Base-by-base conservation (phyloP, 2,113 vertebrate genomes). In the Gadus chalcogrammus region DNA sequence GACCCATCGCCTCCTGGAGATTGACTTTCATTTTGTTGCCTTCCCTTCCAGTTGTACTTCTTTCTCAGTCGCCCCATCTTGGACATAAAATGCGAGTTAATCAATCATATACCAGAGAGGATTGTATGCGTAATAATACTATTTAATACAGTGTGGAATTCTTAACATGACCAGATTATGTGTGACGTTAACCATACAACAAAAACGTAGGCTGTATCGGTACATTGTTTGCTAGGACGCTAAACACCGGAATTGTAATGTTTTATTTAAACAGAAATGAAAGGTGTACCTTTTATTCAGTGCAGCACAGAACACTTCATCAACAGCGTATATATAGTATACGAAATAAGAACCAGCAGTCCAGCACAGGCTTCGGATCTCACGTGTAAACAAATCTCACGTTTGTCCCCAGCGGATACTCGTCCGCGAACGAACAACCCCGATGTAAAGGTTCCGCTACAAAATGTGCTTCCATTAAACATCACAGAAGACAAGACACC, bases 1-100 rank as follows among this genome's bases (percentile, higher is more conserved):
- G 84, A 78, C 22, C 31, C 63, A 35, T 78, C 68, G 15, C 53
- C 65, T 15, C 69, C 53, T 18, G 81, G 7, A 55, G 72, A 71
- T 27, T 76, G 63, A 42, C 73, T 27, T 53, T 77, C 77, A 0
- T 20, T 83, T 73, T 88, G 84, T 67, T 84, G 80, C 48, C 96
- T 92, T 0, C 94, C 95, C 81, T 89, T 96, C 94, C 94, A 93
- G 88, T 98, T 97, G 82, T 92, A 91, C 31, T 91, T 90, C 76
- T 92, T 94, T 70, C 91, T 93, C 7, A 94, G 70, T 74, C 89
- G 95, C 22, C 95, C 96, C 97, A 96, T 93, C 70, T 72, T 83
- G 68, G 48, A 59, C 18, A 61, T 17, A 22, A 48, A 61, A n/a
- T 55, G 27, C 56, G 48, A 61, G 11, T 24, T 24, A 48, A 48